Evolutionary conservation across 2,113 vertebrate species (phyloP), one percentile per base, ranked within the genome.

Genomic region (Crotalus tigris): DNA sequence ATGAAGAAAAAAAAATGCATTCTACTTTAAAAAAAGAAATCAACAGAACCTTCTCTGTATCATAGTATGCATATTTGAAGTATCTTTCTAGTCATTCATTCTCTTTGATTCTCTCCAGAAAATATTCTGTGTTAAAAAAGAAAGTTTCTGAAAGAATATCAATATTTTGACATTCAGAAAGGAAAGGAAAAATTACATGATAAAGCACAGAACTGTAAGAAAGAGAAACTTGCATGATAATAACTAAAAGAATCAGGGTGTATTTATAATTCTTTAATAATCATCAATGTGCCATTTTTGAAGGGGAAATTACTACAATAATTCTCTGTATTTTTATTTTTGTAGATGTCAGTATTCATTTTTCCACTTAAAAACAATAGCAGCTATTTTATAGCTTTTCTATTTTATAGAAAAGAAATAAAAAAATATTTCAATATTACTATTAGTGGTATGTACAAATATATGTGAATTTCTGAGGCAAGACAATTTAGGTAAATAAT

Each of bases 11-110:
- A 90, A 55, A 93, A 94, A 94, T 96, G 85, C 95, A 96, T 97
- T 96, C 94, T 94, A 87, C 92, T 96, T 88, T 96, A 95, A 96
- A 97, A 97, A 97, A 96, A 96, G 96, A 97, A 97, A 97, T 96
- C 97, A 97, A 96, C 96, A 98, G 95, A 96, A 59, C 13, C 5
- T 89, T 94, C 94, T 96, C 95, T 92, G 92, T 97, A 97, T 97
- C 97, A 61, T 61, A 97, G 97, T 97, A 97, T 97, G 97, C 96
- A 98, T 96, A 98, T 97, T 97, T 97, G 96, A 96, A 97, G 96
- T 96, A 97, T 96, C 96, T 96, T 97, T 96, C 96, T 97, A 97
- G 97, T 97, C 96, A 97, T 97, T 96, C 96, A 98, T 98, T 98
- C 97, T 96, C 97, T 98, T 98, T 98, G 97, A 98, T 98, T 97